Evolutionary conservation across 2,113 vertebrate species (phyloP).

Genomic region (Craseonycteris thonglongyai): DNA sequence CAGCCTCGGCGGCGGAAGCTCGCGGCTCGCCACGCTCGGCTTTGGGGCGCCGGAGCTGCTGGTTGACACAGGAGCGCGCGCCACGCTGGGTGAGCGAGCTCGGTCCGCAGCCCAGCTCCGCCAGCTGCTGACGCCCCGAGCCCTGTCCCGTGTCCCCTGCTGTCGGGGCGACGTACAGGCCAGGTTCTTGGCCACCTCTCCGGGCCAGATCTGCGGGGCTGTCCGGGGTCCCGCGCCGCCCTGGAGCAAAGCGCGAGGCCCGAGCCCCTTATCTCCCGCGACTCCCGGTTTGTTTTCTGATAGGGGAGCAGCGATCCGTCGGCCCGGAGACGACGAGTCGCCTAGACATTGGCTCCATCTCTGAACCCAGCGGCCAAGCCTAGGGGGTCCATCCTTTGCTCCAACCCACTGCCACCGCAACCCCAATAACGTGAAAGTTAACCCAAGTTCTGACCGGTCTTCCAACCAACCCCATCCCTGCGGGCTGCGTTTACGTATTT

Average conservation of each 20-base stretch:
- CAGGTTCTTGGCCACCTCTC: neutral
- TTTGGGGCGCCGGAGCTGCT: neutral
- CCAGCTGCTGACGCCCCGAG: neutral
- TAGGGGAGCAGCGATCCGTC: conserved; percentile 28
- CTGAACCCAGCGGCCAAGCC: neutral
- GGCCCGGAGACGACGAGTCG: conserved; percentile 23
- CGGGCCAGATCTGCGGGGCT: neutral
- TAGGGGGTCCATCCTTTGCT: neutral
- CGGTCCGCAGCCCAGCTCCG: neutral
- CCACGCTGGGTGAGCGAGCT: neutral
- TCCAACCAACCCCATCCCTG: neutral
- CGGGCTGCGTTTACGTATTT: neutral
- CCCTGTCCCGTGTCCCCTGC: neutral
- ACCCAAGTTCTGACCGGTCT: neutral
- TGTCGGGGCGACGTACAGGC: neutral
- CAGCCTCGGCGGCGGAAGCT: neutral
- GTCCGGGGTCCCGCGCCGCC: neutral
- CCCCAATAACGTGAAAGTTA: conserved; percentile 12
- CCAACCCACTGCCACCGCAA: neutral
- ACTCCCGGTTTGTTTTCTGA: conserved; percentile 58
- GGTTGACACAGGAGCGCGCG: neutral
- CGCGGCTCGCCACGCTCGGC: neutral
- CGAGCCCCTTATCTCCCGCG: neutral
- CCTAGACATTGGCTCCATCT: neutral
- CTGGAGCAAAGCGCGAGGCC: conserved; percentile 16